A percentile compares a stretch with the other conserved stretches of the same genome.
Conservation (phyloP, 2,113 vertebrate species). For the Erythrocebus patas region DNA sequence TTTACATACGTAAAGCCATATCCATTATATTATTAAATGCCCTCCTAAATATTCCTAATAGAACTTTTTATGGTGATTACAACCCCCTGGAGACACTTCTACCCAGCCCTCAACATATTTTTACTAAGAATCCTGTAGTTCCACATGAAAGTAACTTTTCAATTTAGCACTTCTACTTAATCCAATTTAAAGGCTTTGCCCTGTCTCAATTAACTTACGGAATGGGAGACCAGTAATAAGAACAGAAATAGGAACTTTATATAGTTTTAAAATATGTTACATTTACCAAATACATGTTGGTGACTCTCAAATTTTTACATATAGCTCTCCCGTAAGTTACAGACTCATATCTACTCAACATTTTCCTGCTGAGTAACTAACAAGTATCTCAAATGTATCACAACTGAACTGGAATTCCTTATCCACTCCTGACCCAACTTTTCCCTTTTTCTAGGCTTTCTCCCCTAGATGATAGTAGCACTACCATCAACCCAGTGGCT, state of each 20-base stretch:
- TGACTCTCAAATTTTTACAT: not conserved
- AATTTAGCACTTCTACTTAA: not conserved
- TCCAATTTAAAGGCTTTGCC: not conserved
- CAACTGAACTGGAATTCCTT: not conserved
- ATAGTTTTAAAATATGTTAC: not conserved
- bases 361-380: not conserved
- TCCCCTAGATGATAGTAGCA: not conserved
- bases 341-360: not conserved
- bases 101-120: not conserved
- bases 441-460: not conserved
- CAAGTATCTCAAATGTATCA: not conserved
- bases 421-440: not conserved
- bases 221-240: not conserved
- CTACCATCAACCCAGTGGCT: not conserved
- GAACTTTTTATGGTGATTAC: not conserved
- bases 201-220: not conserved
- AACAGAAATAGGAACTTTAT: not conserved
- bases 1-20: not conserved
- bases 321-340: not conserved
- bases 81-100: not conserved
- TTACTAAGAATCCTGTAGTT: not conserved
- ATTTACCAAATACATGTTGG: not conserved
- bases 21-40: not conserved
- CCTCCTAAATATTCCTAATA: not conserved
- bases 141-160: not conserved